Evolutionary conservation across 2,113 vertebrate species (phyloP).

Genomic region (western clawed frog (Xenopus tropicalis)): DNA sequence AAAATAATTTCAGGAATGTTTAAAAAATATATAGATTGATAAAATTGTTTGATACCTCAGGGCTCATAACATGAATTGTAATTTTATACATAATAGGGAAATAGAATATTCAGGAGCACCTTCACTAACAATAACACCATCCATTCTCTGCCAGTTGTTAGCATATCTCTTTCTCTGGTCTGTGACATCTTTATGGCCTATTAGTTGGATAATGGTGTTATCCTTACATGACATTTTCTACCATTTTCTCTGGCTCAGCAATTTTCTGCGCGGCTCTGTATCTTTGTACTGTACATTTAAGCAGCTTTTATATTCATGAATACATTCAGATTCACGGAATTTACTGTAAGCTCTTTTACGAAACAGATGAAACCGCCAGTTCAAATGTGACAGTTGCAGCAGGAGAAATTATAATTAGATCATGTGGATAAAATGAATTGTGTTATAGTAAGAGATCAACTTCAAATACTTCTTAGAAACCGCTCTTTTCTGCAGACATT

Average conservation of each 20-base stretch:
- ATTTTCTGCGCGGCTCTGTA: not conserved
- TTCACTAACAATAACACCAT: no score
- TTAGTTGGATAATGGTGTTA: slow-evolving; percentile 10
- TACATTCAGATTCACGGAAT: slow-evolving; percentile 7
- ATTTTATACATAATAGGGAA: no score
- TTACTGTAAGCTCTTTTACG: slow-evolving; percentile 7
- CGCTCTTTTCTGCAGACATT: slow-evolving; percentile 1
- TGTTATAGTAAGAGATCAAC: slow-evolving; percentile 1
- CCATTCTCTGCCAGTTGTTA: no score
- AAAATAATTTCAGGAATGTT: no score
- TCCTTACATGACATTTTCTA: slow-evolving; percentile 31
- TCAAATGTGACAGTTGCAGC: slow-evolving; percentile 12
- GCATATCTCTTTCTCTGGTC: no score
- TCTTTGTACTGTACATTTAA: not conserved
- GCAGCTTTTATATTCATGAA: not conserved
- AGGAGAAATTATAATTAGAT: slow-evolving; percentile 21
- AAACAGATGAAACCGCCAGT: slow-evolving; percentile 11
- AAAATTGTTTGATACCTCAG: no score
- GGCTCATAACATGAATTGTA: no score
- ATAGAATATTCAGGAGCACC: no score
- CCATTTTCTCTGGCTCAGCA: not conserved
- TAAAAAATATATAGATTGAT: no score
- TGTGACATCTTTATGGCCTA: no score
- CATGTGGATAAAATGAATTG: slow-evolving; percentile 10
- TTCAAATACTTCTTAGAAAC: slow-evolving; percentile 12